Base-by-base conservation (phyloP, 1,140 invertebrate species). In the Caenorhabditis inopinata region DNA sequence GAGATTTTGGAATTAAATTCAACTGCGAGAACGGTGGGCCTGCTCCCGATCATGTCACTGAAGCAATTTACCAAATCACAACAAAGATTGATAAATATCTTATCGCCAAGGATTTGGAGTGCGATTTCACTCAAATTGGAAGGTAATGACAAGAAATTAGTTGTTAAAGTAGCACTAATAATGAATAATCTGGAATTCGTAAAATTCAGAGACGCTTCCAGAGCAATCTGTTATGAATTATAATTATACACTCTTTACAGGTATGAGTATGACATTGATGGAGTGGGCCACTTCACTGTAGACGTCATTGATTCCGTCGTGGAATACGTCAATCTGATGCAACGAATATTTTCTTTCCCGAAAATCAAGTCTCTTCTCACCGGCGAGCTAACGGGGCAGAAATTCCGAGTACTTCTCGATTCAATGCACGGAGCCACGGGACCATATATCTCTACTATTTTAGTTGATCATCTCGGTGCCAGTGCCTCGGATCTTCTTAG, bases 1-100 rank as follows among this genome's bases (percentile, higher is more conserved):
- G 93, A 83, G 97, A 99, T 90, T 99, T 99, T 90, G 97, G 97
- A 46, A 98, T 99, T 85, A 99, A 99, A 90, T 99, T 94, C 88
- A 99, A 99, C 89, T 94, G 93, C 83, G 91, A 93, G 73, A 99
- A 99, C 90, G 97, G 97, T 84, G 97, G 93, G 90, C 96, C 97
- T 21, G 96, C 96, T 11, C 95, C 96, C 0, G 96, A 97, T 89
- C 45, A 87, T 78, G 84, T 88, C 21, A 98, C 96, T 0, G 92
- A 97, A 87, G 91, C 93, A 80, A 98, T 99, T 83, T 95, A 93
- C 88, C 91, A 94, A 74, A 90, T 94, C 0, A 93, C 94, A 2
- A 94, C 92, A 78, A 91, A 89, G 62, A 93, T 99, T 12, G 92
- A 90, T 32, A 89, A 93, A 82, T 98, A 97, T 88, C 92, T 92